Percentiles rank a stretch among this genome's conserved stretches.
Conservation (phyloP, 1,140 invertebrate species). For the Mamestra configurata region DNA sequence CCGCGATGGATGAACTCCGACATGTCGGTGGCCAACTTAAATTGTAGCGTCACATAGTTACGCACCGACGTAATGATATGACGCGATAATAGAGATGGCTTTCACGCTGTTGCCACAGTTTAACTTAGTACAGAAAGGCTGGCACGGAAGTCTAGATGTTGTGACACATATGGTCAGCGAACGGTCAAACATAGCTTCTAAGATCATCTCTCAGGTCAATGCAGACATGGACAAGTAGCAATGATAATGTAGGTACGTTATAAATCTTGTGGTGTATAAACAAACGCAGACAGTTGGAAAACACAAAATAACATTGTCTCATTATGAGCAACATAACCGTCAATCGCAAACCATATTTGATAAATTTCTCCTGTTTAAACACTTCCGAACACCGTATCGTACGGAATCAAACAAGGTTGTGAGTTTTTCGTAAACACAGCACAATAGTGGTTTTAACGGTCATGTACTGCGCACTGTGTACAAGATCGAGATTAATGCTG, state of each 20-base stretch:
- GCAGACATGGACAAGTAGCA: neutral
- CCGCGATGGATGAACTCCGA: constrained; percentile 31
- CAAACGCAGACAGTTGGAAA: no score
- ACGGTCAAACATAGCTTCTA: no score
- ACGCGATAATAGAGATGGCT: constrained; percentile 33
- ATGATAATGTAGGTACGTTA: no score
- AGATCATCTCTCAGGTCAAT: no score
- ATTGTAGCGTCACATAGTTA: constrained; percentile 19
- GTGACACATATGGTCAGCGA: no score
- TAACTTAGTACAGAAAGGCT: neutral
- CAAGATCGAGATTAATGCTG: constrained; percentile 36
- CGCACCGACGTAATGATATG: constrained; percentile 30
- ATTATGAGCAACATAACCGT: no score
- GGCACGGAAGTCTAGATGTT: no score
- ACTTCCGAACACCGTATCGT: neutral
- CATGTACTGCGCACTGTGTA: neutral
- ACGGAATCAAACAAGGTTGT: neutral
- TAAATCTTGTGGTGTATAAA: no score
- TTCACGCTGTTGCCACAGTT: constrained; percentile 17
- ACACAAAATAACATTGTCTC: no score
- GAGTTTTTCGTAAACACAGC: constrained; percentile 23
- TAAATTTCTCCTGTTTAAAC: neutral
- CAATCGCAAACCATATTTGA: no score
- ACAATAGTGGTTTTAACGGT: neutral
- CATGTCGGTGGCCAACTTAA: constrained; percentile 23